Evolutionary conservation across 2,797 vertebrate species (phyloP).

Genomic region (Sebastes wilsoni): DNA sequence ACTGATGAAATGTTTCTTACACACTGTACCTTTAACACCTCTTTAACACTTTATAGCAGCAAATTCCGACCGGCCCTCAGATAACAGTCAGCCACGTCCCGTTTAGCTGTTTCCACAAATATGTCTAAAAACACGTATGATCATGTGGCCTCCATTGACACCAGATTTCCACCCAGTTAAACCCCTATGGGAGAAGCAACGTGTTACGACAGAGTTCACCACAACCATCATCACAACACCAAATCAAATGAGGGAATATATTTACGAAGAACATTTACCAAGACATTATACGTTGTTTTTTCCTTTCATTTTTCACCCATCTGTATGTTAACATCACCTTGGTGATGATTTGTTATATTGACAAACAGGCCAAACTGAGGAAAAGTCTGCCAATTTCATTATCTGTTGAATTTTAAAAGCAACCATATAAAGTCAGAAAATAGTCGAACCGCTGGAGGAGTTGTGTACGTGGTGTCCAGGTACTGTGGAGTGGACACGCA

Average conservation of each 20-base stretch:
- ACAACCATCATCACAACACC: not conserved
- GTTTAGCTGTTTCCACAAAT: not conserved
- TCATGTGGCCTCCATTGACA: too few species aligned
- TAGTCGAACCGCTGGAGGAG: not conserved
- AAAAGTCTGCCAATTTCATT: not conserved
- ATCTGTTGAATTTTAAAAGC: conserved; percentile 16
- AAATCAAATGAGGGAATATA: not conserved
- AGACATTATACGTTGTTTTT: not conserved
- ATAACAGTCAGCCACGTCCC: not conserved
- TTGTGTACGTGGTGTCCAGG: conserved; percentile 16
- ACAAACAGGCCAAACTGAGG: not conserved
- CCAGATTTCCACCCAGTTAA: not conserved
- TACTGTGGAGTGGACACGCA: conserved; percentile 32
- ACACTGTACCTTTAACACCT: too few species aligned
- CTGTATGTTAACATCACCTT: not conserved
- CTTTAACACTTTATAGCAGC: not conserved
- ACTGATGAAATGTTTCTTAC: too few species aligned
- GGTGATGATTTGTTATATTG: not conserved
- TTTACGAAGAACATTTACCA: not conserved
- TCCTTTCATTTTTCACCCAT: not conserved
- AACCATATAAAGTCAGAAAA: conserved; percentile 1
- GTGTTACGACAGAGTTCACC: not conserved
- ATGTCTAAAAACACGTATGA: not conserved
- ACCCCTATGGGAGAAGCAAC: not conserved
- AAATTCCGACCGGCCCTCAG: not conserved